Evolutionary conservation across 2,888 invertebrate genomes (phyloP), one percentile per base, ranked within the genome.

Genomic region (Tenthredo mesomela): DNA sequence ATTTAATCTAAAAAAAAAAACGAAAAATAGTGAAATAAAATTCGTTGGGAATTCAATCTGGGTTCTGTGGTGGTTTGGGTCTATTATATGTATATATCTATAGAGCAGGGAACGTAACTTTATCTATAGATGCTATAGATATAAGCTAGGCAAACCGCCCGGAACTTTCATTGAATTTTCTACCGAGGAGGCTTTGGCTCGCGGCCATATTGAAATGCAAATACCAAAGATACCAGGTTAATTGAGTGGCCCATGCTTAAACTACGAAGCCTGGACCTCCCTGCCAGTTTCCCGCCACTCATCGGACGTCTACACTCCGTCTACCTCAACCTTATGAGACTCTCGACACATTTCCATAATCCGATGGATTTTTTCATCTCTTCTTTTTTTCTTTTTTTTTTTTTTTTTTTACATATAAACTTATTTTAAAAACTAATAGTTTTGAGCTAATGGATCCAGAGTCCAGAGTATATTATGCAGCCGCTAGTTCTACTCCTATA

Each of bases 181-280:
- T 80, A 61, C 80, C 10, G 40, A 37, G 37, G 80, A 80, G 40
- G 71, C 50, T 87, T 87, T 88, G 90, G 88, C 89, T 86, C 84
- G 78, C 82, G 84, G 88, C 90, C 89, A 90, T 89, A 89, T 89
- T 87, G 88, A 89, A 90, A 90, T 91, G 90, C 90, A 90, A 91
- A 91, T 89, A 80, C 67, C 82, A 43, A 85, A 85, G 84, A 88
- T 87, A 87, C 84, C 86, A 85, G 87, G 87, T 89, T 91, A 91
- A 91, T 91, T 89, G 90, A 91, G 90, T 90, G 88, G 89, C 87
- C 87, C 85, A 43, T 37, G 87, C 87, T 89, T 88, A 88, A 87
- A 84, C 58, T 21, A 33, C 21, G 12, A 25, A 21, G 33, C 78
- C 40, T 61, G 15, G 54, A 50, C 77, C 77, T 54, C 50, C 77